These are phyloP conservation scores for Caenorhabditis elegans DNA, from an alignment of 1,140 invertebrate genomes.

Conservation along the genomic window DNA sequence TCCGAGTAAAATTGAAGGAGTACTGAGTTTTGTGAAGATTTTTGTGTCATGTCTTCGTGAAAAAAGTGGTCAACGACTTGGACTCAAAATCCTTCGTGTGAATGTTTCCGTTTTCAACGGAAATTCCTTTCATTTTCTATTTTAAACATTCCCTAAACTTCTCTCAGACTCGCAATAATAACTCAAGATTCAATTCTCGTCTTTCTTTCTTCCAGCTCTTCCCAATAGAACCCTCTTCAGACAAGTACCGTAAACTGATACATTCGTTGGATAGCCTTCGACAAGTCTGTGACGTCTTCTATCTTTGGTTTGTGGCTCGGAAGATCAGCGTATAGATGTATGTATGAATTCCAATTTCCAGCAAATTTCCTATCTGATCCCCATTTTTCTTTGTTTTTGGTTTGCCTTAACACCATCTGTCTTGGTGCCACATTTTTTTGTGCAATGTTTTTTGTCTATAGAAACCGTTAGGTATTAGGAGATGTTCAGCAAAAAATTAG, in stretches of 20 bases:
- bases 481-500: too few relatives aligned
- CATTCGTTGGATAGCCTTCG: background rate
- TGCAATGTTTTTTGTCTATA: too few relatives aligned
- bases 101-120: constrained; percentile 6
- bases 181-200: too few relatives aligned
- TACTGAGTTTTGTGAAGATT: background rate
- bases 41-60: background rate
- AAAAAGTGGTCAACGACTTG: background rate
- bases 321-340: background rate
- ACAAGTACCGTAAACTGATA: background rate
- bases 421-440: too few relatives aligned
- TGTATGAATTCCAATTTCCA: background rate
- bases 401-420: too few relatives aligned
- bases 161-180: background rate
- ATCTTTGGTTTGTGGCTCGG: background rate
- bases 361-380: background rate
- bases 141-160: background rate
- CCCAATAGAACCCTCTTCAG: background rate
- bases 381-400: background rate
- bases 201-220: background rate
- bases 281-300: background rate
- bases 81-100: background rate
- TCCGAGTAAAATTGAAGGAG: constrained; percentile 23
- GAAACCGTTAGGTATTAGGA: too few relatives aligned
- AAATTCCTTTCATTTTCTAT: background rate